Evolutionary conservation across 2,888 invertebrate species (phyloP), one percentile per base, ranked within the genome.

Genomic region (Amphipyra tragopoginis): DNA sequence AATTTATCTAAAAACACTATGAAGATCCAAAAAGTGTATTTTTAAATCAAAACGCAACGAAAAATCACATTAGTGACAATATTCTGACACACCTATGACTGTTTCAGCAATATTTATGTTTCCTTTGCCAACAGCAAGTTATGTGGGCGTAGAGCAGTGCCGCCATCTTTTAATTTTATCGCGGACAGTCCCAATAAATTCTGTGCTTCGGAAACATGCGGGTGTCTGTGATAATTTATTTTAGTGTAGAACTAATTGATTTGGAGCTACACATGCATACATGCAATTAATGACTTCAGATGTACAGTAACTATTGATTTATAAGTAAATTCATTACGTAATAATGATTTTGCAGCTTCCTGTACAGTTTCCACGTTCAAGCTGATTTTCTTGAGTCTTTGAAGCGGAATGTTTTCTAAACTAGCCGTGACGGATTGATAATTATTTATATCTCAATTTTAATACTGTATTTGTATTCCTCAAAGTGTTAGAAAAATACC

Each of bases 71-170:
- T 76, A 77, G 70, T 70, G 81, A 84, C 82, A 84, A 83, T 81
- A 83, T 85, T 85, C 80, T 79, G 83, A 83, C 85, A 88, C 83
- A 83, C 85, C 85, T 84, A 86, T 86, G 87, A 87, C 79, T 83
- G 83, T 85, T 82, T 84, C 81, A 79, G 75, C 78, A 85, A 90
- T 91, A 92, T 93, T 92, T 92, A 92, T 90, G 85, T 88, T 87
- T 89, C 85, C 87, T 84, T 67, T 86, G 91, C 90, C 91, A 91
- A 91, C 72, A 67, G 60, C 44, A 58, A 66, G 61, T 75, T 49
- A 58, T 58, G 88, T 89, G 83, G 87, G 88, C 82, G 88, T 78
- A 50, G 5, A 49, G 58, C 79, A 65, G 49, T 61, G 72, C 70
- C 48, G 54, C 83, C 76, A 81, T 77, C 63, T 67, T 75, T 73